phyloP scores from a whole-genome alignment of 2,113 vertebrate species.

The Solenodon paradoxus region DNA sequence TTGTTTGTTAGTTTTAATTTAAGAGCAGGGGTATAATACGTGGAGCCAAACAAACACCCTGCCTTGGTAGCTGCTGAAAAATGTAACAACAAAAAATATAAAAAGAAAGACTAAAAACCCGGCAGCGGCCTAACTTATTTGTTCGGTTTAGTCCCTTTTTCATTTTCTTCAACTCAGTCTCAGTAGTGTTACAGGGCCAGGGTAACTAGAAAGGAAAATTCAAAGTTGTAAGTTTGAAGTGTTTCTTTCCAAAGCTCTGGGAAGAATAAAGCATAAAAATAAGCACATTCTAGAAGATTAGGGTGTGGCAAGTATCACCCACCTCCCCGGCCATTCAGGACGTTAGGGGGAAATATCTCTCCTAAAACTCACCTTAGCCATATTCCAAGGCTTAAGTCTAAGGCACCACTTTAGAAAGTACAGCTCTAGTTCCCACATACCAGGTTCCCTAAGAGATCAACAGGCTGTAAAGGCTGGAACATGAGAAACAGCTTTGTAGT shows the following conservation, averaged over 20 bases:
- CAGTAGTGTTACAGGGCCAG: not conserved
- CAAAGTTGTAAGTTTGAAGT: not conserved
- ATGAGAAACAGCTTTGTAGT: not conserved
- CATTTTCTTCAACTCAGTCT: conserved; percentile 23
- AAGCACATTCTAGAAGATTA: not conserved
- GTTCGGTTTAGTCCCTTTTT: not conserved
- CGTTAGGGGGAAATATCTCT: not conserved
- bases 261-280: not conserved
- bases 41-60: not conserved
- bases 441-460: not conserved
- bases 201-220: conserved; percentile 21
- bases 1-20: not conserved
- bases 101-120: not conserved
- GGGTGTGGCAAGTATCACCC: not conserved
- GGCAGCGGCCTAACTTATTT: not conserved
- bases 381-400: not conserved
- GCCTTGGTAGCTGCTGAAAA: not conserved
- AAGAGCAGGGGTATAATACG: not conserved
- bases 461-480: not conserved
- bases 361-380: not conserved
- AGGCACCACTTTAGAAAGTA: not conserved
- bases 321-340: not conserved
- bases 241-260: not conserved
- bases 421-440: not conserved
- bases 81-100: too few species aligned